A percentile compares a stretch with the other conserved stretches of the same genome.
These are phyloP conservation scores for Caranx ignobilis DNA, from an alignment of 2,113 vertebrate species.

Conservation along the genomic window DNA sequence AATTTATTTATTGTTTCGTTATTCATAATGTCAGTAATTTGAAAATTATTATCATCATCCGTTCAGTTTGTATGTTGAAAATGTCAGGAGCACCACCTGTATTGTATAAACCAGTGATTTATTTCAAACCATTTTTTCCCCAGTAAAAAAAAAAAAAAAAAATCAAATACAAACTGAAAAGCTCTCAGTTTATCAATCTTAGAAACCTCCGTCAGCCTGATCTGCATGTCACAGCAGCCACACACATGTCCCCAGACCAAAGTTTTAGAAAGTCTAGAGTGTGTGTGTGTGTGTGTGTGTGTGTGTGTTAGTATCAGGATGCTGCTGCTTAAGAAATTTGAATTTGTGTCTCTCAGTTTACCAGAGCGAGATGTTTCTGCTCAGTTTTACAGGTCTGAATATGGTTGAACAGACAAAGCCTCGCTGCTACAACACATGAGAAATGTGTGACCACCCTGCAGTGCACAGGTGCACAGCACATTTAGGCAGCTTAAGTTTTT, in stretches of 20 bases:
- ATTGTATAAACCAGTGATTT: neutral
- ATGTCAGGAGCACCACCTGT: neutral
- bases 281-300: neutral
- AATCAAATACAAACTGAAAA: neutral
- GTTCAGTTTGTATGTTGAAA: neutral
- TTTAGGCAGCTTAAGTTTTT: conserved; percentile 21
- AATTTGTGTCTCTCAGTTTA: conserved; percentile 39
- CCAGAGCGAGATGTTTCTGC: conserved; percentile 11
- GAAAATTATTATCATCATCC: neutral
- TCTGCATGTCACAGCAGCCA: neutral
- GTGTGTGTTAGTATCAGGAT: neutral
- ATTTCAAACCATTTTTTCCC: neutral
- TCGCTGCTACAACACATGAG: conserved; percentile 7
- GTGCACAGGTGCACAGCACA: conserved; percentile 29
- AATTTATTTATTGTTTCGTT: neutral
- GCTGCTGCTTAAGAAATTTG: conserved; percentile 19
- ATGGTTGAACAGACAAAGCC: conserved; percentile 17
- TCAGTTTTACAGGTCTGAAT: neutral
- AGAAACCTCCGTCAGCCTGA: neutral
- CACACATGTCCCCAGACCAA: neutral
- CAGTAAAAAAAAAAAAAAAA: neutral
- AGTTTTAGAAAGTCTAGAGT: neutral
- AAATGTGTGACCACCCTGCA: neutral
- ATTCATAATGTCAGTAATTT: neutral
- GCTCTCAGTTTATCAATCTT: neutral